A percentile compares a stretch with the other conserved stretches of the same genome.
phyloP scores from a whole-genome alignment of 2,888 invertebrate genomes.

The Syrphus vitripennis region DNA sequence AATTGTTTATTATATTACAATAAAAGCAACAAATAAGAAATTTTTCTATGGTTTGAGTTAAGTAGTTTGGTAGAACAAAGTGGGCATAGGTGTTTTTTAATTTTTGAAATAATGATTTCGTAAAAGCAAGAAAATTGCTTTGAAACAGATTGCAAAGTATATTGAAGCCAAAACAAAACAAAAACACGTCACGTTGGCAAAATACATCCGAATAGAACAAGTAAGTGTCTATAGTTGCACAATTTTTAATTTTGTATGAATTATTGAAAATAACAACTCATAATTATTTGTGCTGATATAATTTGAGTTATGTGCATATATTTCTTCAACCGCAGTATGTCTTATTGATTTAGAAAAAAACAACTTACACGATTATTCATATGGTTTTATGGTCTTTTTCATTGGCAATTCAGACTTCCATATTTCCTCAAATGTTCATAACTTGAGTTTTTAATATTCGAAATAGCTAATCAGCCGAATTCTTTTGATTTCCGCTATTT shows the following conservation, averaged over 20 bases:
- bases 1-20: constrained; percentile 11
- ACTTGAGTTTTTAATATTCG: too few species aligned
- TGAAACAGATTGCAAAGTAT: not conserved
- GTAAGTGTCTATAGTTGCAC: not conserved
- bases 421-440: too few species aligned
- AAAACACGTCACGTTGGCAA: not conserved
- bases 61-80: not conserved
- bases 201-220: not conserved
- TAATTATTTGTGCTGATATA: too few species aligned
- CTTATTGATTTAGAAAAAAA: too few species aligned
- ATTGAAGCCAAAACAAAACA: not conserved
- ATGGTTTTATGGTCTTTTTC: too few species aligned
- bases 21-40: not conserved
- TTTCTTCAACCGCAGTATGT: too few species aligned
- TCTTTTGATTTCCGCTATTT: too few species aligned
- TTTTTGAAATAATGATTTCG: not conserved
- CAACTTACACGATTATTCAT: too few species aligned
- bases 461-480: too few species aligned
- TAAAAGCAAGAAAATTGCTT: not conserved
- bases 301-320: too few species aligned
- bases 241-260: not conserved
- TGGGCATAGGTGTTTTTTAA: not conserved
- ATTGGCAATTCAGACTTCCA: too few species aligned
- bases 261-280: too few species aligned
- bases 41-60: not conserved